Percentiles rank a stretch among this genome's conserved stretches.
Conservation (phyloP, 2,113 vertebrate genomes). For the Saguinus imperator region DNA sequence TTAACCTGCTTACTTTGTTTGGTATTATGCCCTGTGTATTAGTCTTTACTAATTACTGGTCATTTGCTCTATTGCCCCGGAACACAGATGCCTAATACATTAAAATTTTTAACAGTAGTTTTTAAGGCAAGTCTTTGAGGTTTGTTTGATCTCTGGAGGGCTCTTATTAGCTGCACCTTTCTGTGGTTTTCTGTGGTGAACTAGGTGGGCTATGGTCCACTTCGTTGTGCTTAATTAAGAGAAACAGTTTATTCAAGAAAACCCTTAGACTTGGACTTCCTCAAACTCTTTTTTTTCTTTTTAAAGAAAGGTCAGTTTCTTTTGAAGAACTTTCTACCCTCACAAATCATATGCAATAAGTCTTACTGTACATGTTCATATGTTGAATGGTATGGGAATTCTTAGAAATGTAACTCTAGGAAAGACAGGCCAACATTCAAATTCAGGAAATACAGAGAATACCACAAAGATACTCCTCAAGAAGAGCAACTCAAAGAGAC, state of each 20-base stretch:
- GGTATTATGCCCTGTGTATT: neutral
- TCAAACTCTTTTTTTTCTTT: neutral
- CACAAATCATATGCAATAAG: neutral
- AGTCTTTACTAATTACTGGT: neutral
- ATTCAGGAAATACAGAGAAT: no score
- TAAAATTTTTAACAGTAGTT: neutral
- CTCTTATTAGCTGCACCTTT: neutral
- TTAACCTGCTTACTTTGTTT: neutral
- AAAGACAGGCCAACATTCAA: no score
- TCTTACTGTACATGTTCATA: neutral
- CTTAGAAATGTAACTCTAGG: neutral
- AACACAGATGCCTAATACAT: neutral
- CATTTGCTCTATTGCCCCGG: neutral
- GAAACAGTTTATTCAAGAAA: neutral
- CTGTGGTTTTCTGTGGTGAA: neutral
- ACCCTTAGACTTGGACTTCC: neutral
- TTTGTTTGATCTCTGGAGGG: neutral
- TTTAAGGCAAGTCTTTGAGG: neutral
- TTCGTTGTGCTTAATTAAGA: neutral
- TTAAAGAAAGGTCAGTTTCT: neutral
- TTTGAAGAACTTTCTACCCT: neutral
- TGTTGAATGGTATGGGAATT: neutral
- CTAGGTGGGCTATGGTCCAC: neutral
- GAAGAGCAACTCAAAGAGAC: no score
- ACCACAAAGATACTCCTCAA: no score